Evolutionary conservation across 1,140 invertebrate species (phyloP).

Genomic region (Plectrocnemia conspersa): DNA sequence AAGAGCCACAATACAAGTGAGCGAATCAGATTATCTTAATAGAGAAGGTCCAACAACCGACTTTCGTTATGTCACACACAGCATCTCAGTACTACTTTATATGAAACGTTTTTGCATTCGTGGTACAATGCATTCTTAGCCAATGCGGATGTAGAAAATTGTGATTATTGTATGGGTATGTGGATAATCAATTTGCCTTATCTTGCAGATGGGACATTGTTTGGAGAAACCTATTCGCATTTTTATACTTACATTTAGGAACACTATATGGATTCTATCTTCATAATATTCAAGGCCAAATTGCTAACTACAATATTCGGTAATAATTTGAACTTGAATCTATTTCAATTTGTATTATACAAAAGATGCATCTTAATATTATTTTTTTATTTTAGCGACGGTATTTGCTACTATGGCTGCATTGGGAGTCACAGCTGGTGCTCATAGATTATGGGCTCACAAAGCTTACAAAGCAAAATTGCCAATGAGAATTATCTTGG

Average conservation of each 20-base stretch:
- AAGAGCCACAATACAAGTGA: slow-evolving; percentile 37
- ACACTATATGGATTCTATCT: slow-evolving; percentile 62
- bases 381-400: slow-evolving; percentile 49
- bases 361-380: too few relatives aligned
- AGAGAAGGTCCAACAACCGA: too few relatives aligned
- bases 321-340: slow-evolving; percentile 40
- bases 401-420: slow-evolving; percentile 51
- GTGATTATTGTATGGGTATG: slow-evolving; percentile 21
- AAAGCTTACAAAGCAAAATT: slow-evolving; percentile 79
- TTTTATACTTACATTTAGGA: slow-evolving; percentile 59
- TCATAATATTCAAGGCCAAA: slow-evolving; percentile 48
- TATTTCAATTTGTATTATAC: slow-evolving; percentile 13
- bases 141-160: too few relatives aligned
- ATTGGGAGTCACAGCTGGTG: slow-evolving; percentile 80
- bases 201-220: slow-evolving; percentile 60
- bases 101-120: slow-evolving; percentile 36
- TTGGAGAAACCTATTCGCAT: slow-evolving; percentile 67
- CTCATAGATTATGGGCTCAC: slow-evolving; percentile 86
- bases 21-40: slow-evolving; percentile 37
- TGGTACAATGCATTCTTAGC: slow-evolving; percentile 31
- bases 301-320: slow-evolving; percentile 51
- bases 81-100: too few relatives aligned
- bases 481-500: slow-evolving; percentile 70
- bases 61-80: too few relatives aligned
- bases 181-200: slow-evolving; percentile 13